These are phyloP conservation scores for Lampris incognitus DNA, from an alignment of 2,113 vertebrate genomes.

Conservation along the genomic window DNA sequence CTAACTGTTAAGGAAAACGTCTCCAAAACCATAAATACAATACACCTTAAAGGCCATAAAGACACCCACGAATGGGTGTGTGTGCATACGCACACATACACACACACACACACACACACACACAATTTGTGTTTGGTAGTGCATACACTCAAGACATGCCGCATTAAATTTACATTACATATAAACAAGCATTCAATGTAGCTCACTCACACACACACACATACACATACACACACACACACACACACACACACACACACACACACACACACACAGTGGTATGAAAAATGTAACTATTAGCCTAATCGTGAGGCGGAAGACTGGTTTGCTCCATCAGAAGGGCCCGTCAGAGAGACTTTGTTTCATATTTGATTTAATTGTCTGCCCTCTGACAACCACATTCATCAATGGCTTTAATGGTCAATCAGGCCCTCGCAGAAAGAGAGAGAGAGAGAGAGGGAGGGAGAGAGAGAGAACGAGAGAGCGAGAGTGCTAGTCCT, in stretches of 20 bases:
- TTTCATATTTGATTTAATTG: constrained; percentile 99
- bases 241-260: constrained; percentile 32
- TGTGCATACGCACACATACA: not conserved
- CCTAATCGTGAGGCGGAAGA: constrained; percentile 92
- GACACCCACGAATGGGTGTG: not conserved
- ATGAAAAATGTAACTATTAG: constrained; percentile 89
- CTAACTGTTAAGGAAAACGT: constrained; percentile 4
- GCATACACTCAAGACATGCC: constrained; percentile 39
- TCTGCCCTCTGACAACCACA: constrained; percentile 99
- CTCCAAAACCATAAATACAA: not conserved
- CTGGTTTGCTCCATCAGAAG: constrained; percentile 96
- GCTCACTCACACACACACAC: not conserved
- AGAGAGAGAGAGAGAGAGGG: constrained; percentile 83
- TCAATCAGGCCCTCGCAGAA: constrained; percentile 98
- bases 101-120: constrained; percentile 20
- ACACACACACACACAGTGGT: constrained; percentile 37
- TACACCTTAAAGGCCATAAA: not conserved
- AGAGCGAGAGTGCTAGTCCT: constrained; percentile 80
- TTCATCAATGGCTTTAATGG: constrained; percentile 99
- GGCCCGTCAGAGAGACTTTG: constrained; percentile 98
- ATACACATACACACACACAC: constrained; percentile 8
- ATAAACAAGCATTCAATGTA: constrained; percentile 36
- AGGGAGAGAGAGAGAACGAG: constrained; percentile 85
- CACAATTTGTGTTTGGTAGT: constrained; percentile 35
- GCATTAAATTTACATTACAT: constrained; percentile 42